Conservation (phyloP, 2,797 vertebrate species). For the Euphonia xanthogaster region DNA sequence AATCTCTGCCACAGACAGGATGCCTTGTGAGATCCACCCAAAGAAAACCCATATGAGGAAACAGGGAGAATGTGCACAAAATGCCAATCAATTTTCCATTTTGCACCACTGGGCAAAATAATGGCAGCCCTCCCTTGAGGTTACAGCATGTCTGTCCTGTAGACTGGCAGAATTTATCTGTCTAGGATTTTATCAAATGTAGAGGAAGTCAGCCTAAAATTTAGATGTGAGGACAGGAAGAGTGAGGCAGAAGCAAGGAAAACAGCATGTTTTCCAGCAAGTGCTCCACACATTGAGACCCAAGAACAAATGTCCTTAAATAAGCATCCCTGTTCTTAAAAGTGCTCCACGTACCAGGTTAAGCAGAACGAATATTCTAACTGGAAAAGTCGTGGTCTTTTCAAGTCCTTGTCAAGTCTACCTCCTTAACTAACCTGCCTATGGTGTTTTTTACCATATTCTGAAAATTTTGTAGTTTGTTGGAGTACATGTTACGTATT, state of each 20-base stretch:
- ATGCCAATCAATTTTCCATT: neutral
- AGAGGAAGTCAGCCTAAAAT: neutral
- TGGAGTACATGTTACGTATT: too few relatives aligned
- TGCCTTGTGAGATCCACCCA: neutral
- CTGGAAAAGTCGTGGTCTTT: neutral
- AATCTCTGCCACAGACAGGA: neutral
- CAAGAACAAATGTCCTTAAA: neutral
- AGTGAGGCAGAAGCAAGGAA: neutral
- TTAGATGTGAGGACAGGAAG: neutral
- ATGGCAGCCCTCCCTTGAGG: neutral
- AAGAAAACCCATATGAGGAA: neutral
- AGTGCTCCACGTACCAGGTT: neutral
- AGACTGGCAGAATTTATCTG: neutral
- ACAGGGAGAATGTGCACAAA: neutral
- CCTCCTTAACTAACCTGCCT: neutral
- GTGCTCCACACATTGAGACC: neutral
- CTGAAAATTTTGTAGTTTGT: neutral
- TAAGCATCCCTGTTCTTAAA: neutral
- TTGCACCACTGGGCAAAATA: neutral
- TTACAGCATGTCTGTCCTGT: neutral
- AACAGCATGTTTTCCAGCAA: neutral
- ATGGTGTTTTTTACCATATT: neutral
- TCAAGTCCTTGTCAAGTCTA: neutral
- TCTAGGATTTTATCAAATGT: neutral
- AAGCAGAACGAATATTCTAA: neutral